These are phyloP conservation scores for Drosophila obscura DNA, from an alignment of 1,140 invertebrate species.

Conservation along the genomic window DNA sequence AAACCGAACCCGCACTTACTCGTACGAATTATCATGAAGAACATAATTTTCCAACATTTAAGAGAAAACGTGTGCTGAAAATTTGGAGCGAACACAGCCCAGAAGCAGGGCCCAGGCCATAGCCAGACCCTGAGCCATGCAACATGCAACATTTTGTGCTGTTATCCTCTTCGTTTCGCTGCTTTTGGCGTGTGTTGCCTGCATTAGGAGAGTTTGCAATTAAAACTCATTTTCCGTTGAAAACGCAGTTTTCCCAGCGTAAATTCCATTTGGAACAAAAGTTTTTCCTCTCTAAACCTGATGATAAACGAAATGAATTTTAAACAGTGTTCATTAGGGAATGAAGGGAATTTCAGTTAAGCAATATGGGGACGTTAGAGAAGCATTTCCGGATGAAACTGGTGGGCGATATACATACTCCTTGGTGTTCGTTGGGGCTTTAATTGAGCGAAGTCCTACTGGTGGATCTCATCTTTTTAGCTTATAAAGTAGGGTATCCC, in stretches of 20 bases:
- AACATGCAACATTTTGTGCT: constrained; percentile 7
- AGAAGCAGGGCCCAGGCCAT: constrained; percentile 17
- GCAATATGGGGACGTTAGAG: not conserved
- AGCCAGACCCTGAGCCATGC: not conserved
- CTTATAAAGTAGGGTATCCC: constrained; percentile 19
- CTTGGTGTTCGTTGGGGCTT: no score
- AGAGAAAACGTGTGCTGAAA: constrained; percentile 54
- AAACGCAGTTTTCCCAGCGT: constrained; percentile 72
- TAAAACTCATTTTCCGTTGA: constrained; percentile 79
- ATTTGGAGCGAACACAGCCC: constrained; percentile 31
- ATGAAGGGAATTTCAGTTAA: constrained; percentile 23
- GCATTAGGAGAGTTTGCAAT: constrained; percentile 81
- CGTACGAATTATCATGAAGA: constrained; percentile 74
- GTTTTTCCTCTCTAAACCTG: constrained; percentile 37
- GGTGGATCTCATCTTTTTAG: not conserved
- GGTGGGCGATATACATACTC: no score
- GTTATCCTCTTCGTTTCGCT: not conserved
- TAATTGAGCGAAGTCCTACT: no score
- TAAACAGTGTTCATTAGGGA: constrained; percentile 74
- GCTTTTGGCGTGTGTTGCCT: constrained; percentile 51
- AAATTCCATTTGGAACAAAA: constrained; percentile 71
- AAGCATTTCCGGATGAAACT: not conserved
- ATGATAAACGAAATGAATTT: constrained; percentile 80
- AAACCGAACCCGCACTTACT: constrained; percentile 37
- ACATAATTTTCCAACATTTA: constrained; percentile 71